These are phyloP conservation scores for Drosophila albomicans DNA, from an alignment of 1,140 invertebrate species.

Conservation along the genomic window DNA sequence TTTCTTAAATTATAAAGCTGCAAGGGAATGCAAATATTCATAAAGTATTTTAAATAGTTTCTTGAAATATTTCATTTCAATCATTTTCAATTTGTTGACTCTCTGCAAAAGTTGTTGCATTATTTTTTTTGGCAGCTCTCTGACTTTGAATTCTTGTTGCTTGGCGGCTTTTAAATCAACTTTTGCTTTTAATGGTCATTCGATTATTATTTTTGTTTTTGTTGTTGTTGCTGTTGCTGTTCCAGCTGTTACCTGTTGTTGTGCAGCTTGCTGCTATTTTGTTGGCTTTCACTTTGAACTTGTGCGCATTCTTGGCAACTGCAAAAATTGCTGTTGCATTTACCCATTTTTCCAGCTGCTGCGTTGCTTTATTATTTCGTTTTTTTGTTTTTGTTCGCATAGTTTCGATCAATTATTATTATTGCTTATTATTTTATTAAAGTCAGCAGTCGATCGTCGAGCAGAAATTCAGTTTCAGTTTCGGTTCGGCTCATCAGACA, in stretches of 20 bases:
- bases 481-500: background rate
- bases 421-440: constrained; percentile 49
- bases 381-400: constrained; percentile 24
- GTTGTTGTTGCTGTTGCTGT: background rate
- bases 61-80: no score
- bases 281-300: constrained; percentile 49
- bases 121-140: background rate
- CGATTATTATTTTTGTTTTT: no score
- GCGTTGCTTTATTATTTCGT: background rate
- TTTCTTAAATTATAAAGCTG: no score
- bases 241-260: constrained; percentile 1
- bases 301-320: constrained; percentile 51
- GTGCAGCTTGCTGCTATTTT: constrained; percentile 13
- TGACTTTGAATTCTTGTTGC: background rate
- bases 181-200: constrained; percentile 17
- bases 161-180: constrained; percentile 16
- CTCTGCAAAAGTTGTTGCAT: background rate
- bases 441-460: constrained; percentile 15
- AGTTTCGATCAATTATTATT: constrained; percentile 47
- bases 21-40: background rate
- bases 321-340: constrained; percentile 16
- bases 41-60: no score
- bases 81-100: no score
- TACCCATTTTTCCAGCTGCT: background rate
- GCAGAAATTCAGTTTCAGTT: background rate